Conservation (phyloP, 2,113 vertebrate species). For the Struthidea cinerea region DNA sequence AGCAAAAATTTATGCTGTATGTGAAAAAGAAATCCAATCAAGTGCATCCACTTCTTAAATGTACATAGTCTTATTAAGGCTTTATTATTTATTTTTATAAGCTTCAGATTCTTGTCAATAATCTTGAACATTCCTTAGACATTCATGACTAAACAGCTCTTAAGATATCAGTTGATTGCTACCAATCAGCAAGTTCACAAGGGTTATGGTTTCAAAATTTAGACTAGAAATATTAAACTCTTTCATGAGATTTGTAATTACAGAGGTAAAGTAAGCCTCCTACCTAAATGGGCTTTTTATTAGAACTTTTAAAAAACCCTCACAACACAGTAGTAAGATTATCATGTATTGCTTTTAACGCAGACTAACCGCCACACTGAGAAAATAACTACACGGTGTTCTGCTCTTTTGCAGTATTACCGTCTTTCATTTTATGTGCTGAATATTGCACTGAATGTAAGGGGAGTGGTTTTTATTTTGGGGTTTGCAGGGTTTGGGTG, state of each 20-base stretch:
- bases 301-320: background rate
- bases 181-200: background rate
- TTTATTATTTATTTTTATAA: background rate
- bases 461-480: accelerated
- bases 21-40: background rate
- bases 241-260: background rate
- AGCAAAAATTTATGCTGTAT: background rate
- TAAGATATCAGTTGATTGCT: background rate
- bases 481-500: accelerated
- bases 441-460: background rate
- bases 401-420: background rate
- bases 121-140: background rate
- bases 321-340: background rate
- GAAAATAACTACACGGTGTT: background rate
- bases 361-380: background rate
- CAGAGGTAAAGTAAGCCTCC: background rate
- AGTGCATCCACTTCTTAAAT: background rate
- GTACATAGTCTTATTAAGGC: background rate
- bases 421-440: background rate
- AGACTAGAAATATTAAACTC: background rate
- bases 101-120: background rate
- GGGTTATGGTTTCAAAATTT: background rate
- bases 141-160: background rate
- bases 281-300: background rate
- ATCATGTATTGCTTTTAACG: background rate